A percentile compares a stretch with the other conserved stretches of the same genome.
phyloP scores from a whole-genome alignment of 1,140 invertebrate species.

The Calephelis virginiensis region DNA sequence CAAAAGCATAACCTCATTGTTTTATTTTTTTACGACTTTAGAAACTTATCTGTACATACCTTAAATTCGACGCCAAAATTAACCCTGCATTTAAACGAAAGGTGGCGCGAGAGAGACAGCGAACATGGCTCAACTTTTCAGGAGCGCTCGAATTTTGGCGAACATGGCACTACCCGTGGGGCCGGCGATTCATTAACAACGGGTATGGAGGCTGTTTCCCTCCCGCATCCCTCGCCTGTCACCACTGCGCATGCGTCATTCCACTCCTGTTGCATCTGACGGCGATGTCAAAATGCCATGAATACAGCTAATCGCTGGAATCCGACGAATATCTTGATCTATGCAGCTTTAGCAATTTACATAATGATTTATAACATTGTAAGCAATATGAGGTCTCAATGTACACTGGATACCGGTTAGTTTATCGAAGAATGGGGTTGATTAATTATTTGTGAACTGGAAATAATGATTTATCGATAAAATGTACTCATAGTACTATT shows the following conservation, averaged over 20 bases:
- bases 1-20: not conserved
- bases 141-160: conserved; percentile 49
- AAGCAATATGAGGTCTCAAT: conserved; percentile 13
- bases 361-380: conserved; percentile 21
- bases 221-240: conserved; percentile 40
- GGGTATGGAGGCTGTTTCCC: conserved; percentile 64
- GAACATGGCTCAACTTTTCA: conserved; percentile 56
- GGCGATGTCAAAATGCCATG: conserved; percentile 65
- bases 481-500: no score
- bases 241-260: conserved; percentile 53
- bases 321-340: conserved; percentile 60
- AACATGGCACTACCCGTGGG: conserved; percentile 66
- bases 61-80: conserved; percentile 36
- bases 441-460: not conserved
- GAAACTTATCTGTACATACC: conserved; percentile 42
- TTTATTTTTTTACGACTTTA: not conserved
- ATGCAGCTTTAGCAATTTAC: conserved; percentile 35
- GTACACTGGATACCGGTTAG: not conserved
- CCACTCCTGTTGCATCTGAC: conserved; percentile 74
- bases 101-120: conserved; percentile 61
- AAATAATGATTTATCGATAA: no score
- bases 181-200: conserved; percentile 71
- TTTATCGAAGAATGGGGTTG: not conserved
- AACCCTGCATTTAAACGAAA: conserved; percentile 38
- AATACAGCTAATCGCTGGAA: conserved; percentile 71